Evolutionary conservation across 1,140 invertebrate species (phyloP).

Genomic region (Mycetomoellerius zeteki): DNA sequence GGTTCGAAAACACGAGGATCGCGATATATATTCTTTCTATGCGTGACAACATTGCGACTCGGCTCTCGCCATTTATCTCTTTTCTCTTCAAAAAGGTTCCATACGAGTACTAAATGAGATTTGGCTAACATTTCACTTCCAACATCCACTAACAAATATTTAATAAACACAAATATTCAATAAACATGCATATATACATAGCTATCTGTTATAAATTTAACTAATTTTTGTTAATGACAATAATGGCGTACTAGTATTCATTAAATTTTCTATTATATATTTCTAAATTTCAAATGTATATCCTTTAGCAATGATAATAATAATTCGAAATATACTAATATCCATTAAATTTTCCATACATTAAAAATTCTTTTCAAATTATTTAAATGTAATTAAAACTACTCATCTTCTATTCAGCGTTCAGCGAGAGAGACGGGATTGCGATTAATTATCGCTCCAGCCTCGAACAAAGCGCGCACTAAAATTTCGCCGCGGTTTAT

Average conservation of each 20-base stretch:
- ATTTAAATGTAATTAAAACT: conserved; percentile 23
- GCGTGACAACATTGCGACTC: conserved; percentile 29
- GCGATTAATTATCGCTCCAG: conserved; percentile 41
- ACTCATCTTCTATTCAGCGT: conserved; percentile 21
- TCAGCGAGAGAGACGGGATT: background rate
- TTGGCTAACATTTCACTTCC: conserved; percentile 1
- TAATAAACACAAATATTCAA: conserved; percentile 3
- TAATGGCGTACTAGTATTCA: no score
- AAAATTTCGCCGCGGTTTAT: conserved; percentile 51
- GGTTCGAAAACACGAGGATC: conserved; percentile 35
- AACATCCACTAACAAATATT: background rate
- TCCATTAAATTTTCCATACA: background rate
- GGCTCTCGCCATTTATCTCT: conserved; percentile 7
- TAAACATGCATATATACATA: background rate
- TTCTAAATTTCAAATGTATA: background rate
- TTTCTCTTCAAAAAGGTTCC: background rate
- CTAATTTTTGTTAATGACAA: no score
- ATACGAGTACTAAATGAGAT: background rate
- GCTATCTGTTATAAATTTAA: background rate
- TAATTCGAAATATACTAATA: background rate
- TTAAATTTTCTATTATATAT: background rate
- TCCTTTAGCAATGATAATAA: background rate
- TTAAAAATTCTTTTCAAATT: conserved; percentile 4
- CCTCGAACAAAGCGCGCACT: conserved; percentile 1
- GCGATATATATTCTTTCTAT: background rate